Evolutionary conservation across 2,888 invertebrate genomes (phyloP).

Genomic region (Pollenia angustigena): DNA sequence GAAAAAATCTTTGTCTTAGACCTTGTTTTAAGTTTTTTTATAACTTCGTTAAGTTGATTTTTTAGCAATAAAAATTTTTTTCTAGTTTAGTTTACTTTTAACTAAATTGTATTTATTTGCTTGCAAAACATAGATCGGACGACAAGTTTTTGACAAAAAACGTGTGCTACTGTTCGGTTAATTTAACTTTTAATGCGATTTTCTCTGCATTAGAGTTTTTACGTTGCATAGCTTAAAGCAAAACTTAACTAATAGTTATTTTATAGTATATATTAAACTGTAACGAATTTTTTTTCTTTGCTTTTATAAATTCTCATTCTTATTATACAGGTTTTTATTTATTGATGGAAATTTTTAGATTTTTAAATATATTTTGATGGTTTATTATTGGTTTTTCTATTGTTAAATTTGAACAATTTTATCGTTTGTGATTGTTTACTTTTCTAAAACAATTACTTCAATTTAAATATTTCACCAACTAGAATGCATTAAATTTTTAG

Average conservation of each 20-base stretch:
- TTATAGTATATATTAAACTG: no score
- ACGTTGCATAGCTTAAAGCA: background rate
- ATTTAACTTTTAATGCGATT: no score
- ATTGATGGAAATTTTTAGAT: background rate
- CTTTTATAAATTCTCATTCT: background rate
- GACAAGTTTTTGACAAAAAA: no score
- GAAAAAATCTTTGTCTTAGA: no score
- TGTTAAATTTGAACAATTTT: constrained; percentile 13
- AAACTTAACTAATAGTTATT: no score
- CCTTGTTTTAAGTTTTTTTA: background rate
- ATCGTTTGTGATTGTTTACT: constrained; percentile 26
- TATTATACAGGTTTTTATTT: background rate
- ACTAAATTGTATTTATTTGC: background rate
- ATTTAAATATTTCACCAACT: constrained; percentile 2
- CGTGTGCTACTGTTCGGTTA: no score
- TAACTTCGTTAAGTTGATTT: background rate
- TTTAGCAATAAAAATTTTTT: background rate
- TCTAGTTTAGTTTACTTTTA: background rate
- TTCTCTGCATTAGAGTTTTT: background rate
- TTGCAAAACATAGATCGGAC: no score
- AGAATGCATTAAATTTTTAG: constrained; percentile 13
- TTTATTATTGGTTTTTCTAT: constrained; percentile 26
- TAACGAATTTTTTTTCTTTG: background rate
- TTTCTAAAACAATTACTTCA: constrained; percentile 28
- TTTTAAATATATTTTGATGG: background rate